These are phyloP conservation scores for Tenebrio molitor DNA, from an alignment of 1,140 invertebrate genomes.

Conservation along the genomic window DNA sequence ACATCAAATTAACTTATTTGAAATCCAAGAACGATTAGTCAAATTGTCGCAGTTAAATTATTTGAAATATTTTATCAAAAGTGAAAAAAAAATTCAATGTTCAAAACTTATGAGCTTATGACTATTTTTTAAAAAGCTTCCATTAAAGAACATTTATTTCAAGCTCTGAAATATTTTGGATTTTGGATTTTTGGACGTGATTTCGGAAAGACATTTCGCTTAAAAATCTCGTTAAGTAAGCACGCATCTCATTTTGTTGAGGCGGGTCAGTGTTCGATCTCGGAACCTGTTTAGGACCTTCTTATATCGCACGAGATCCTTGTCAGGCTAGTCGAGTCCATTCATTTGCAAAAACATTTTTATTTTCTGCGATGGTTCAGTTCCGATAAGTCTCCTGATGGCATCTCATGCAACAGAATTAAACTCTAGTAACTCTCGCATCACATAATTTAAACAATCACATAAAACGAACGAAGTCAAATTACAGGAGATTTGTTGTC, in stretches of 20 bases:
- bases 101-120: too few relatives aligned
- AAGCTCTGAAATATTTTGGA: too few relatives aligned
- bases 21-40: too few relatives aligned
- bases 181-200: too few relatives aligned
- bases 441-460: conserved; percentile 45
- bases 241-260: conserved; percentile 12
- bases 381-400: conserved; percentile 22
- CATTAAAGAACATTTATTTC: too few relatives aligned
- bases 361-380: conserved; percentile 17
- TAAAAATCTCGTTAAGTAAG: not conserved
- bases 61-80: too few relatives aligned
- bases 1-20: too few relatives aligned
- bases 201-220: too few relatives aligned
- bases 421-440: not conserved
- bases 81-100: too few relatives aligned
- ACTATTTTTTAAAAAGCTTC: too few relatives aligned
- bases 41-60: too few relatives aligned
- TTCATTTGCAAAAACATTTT: conserved; percentile 34
- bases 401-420: conserved; percentile 27
- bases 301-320: conserved; percentile 16
- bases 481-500: conserved; percentile 53
- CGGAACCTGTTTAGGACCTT: conserved; percentile 18
- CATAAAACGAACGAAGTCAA: conserved; percentile 51
- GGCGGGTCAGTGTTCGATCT: conserved; percentile 24
- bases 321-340: conserved; percentile 4